A percentile compares a stretch with the other conserved stretches of the same genome.
phyloP scores from a whole-genome alignment of 2,888 invertebrate genomes.

The Erebia aethiops region DNA sequence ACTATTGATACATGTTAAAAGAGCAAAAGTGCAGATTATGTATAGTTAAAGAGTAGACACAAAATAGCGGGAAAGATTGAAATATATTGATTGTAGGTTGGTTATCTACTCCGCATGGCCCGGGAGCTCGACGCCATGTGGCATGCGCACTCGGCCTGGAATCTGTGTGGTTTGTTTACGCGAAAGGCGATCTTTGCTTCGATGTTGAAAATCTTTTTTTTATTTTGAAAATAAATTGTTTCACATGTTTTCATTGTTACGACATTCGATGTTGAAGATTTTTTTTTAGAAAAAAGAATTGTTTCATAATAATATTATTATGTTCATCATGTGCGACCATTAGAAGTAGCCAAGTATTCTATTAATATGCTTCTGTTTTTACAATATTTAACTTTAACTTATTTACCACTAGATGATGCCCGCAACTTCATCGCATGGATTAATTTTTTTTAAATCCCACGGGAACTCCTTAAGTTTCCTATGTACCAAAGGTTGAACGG shows the following conservation, averaged over 20 bases:
- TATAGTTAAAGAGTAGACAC: constrained; percentile 7
- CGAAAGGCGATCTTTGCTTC: constrained; percentile 27
- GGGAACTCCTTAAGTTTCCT: too few relatives aligned
- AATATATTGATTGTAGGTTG: constrained; percentile 55
- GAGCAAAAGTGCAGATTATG: constrained; percentile 3
- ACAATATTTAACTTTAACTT: too few relatives aligned
- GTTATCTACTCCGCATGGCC: constrained; percentile 49
- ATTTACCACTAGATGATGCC: too few relatives aligned
- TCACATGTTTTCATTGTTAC: constrained; percentile 5
- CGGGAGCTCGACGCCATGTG: constrained; percentile 38
- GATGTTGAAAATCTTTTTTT: constrained; percentile 39
- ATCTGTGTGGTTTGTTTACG: constrained; percentile 32
- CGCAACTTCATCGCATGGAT: too few relatives aligned
- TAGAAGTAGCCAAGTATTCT: too few relatives aligned
- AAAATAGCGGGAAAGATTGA: constrained; percentile 50
- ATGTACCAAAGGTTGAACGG: too few relatives aligned
- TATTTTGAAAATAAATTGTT: constrained; percentile 28
- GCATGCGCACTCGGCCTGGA: constrained; percentile 48
- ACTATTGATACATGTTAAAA: background rate
- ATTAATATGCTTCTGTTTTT: too few relatives aligned
- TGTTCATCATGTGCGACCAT: too few relatives aligned
- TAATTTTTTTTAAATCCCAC: too few relatives aligned
- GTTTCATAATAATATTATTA: too few relatives aligned
- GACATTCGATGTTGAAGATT: too few relatives aligned
- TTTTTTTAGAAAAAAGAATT: too few relatives aligned